These are phyloP conservation scores for Micromys minutus DNA, from an alignment of 2,113 vertebrate genomes.

Conservation along the genomic window DNA sequence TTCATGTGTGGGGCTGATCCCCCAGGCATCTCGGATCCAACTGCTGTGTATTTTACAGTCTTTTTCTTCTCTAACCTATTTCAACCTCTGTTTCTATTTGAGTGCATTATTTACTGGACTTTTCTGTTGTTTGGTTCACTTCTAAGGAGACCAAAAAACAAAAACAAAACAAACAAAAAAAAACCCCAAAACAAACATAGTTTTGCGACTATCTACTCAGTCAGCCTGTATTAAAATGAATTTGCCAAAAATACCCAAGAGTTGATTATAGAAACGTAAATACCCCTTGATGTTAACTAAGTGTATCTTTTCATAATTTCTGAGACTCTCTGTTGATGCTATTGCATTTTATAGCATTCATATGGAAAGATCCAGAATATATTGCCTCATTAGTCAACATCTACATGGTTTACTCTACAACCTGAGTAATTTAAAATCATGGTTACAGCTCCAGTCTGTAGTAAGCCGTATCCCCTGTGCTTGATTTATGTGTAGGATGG, in stretches of 20 bases:
- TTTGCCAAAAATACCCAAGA: slow-evolving; percentile 9
- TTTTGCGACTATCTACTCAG: neutral
- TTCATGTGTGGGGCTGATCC: neutral
- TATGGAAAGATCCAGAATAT: slow-evolving; percentile 48
- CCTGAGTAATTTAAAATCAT: slow-evolving; percentile 75
- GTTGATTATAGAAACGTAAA: neutral
- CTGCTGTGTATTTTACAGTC: neutral
- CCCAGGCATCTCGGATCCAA: neutral
- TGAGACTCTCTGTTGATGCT: slow-evolving; percentile 3
- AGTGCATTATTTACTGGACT: neutral
- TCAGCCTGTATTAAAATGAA: neutral
- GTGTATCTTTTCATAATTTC: slow-evolving; percentile 46
- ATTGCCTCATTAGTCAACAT: slow-evolving; percentile 60
- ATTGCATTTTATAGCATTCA: slow-evolving; percentile 56
- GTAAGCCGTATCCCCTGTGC: slow-evolving; percentile 63
- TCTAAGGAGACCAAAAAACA: neutral
- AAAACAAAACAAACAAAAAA: too few relatives aligned
- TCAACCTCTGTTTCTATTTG: neutral
- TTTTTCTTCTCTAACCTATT: neutral
- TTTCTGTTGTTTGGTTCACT: neutral
- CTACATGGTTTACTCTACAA: slow-evolving; percentile 59
- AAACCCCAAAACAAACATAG: too few relatives aligned
- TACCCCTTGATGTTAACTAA: slow-evolving; percentile 25
- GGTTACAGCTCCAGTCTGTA: slow-evolving; percentile 69
- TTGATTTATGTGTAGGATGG: slow-evolving; percentile 78